Percentiles rank a stretch among this genome's conserved stretches.
Evolutionary conservation across 2,888 invertebrate species (phyloP).

Genomic region (Chymomyza fuscimana): DNA sequence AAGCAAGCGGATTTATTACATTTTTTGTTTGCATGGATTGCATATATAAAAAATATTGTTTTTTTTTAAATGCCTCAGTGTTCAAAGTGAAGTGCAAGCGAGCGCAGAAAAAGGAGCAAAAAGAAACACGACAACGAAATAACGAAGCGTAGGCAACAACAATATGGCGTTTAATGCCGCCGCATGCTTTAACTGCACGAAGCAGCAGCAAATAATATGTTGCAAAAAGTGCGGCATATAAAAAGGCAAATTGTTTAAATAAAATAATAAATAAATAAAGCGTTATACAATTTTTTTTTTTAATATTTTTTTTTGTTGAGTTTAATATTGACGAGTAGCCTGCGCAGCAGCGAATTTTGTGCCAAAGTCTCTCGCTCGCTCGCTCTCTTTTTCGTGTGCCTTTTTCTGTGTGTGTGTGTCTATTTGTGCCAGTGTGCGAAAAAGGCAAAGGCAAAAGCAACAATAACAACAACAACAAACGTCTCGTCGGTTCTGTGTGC

Average conservation of each 20-base stretch:
- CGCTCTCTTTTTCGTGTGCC: background rate
- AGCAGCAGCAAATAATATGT: slow-evolving; percentile 34
- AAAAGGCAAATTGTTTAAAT: slow-evolving; percentile 1
- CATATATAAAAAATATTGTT: slow-evolving; percentile 35
- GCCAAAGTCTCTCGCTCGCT: background rate
- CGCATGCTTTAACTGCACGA: slow-evolving; percentile 52
- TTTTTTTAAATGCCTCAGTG: slow-evolving; percentile 38
- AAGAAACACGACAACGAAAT: slow-evolving; percentile 29
- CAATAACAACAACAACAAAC: slow-evolving; percentile 46
- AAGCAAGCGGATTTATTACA: background rate
- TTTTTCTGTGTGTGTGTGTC: slow-evolving; percentile 8
- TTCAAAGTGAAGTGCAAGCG: background rate
- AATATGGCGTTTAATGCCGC: slow-evolving; percentile 58
- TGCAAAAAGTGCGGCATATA: background rate
- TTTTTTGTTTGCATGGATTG: slow-evolving; percentile 16
- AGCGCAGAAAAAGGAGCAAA: slow-evolving; percentile 28
- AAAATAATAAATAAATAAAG: background rate
- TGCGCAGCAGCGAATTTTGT: slow-evolving; percentile 23
- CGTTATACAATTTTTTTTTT: slow-evolving; percentile 24
- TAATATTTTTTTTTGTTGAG: slow-evolving; percentile 37
- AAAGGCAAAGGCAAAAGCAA: slow-evolving; percentile 42
- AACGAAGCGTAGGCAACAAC: slow-evolving; percentile 45
- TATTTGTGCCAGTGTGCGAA: slow-evolving; percentile 18
- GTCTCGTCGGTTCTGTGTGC: slow-evolving; percentile 72
- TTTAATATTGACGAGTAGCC: slow-evolving; percentile 29